Conservation (phyloP, 2,113 vertebrate genomes). For the Paratilapia polleni region DNA sequence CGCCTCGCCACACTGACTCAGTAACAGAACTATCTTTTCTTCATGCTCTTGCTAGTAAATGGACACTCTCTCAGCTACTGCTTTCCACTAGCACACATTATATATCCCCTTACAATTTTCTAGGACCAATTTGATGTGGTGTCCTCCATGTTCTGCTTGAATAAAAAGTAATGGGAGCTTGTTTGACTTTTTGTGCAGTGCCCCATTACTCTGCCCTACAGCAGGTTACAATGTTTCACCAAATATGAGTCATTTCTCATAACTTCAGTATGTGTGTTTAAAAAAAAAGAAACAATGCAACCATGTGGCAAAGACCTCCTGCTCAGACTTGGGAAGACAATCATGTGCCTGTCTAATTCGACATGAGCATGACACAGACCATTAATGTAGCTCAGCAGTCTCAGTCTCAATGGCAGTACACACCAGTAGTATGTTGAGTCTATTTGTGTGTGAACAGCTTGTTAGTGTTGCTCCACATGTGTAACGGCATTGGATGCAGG, state of each 20-base stretch:
- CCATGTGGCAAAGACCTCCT: constrained; percentile 63
- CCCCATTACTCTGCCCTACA: constrained; percentile 54
- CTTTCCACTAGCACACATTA: constrained; percentile 55
- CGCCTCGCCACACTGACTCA: constrained; percentile 74
- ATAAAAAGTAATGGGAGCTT: constrained; percentile 71
- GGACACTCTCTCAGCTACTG: constrained; percentile 58
- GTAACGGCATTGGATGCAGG: constrained; percentile 41
- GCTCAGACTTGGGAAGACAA: constrained; percentile 42
- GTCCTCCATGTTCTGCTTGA: constrained; percentile 61
- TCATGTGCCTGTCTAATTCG: constrained; percentile 39
- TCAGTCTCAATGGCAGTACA: constrained; percentile 6
- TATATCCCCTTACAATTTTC: constrained; percentile 58
- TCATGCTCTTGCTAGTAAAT: constrained; percentile 66
- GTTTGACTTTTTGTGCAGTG: constrained; percentile 69
- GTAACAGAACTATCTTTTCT: constrained; percentile 70
- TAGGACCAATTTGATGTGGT: constrained; percentile 59
- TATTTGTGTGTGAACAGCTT: constrained; percentile 40
- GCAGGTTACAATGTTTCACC: constrained; percentile 54
- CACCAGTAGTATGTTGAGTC: constrained; percentile 7
- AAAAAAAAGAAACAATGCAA: constrained; percentile 1
- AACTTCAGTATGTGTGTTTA: constrained; percentile 27
- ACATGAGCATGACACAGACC: constrained; percentile 51
- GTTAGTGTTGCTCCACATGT: constrained; percentile 62
- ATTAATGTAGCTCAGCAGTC: constrained; percentile 56
- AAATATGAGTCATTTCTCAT: constrained; percentile 58